Percentiles rank a stretch among this genome's conserved stretches.
Evolutionary conservation across 2,888 invertebrate species (phyloP).

Genomic region (Catocala sponsa): DNA sequence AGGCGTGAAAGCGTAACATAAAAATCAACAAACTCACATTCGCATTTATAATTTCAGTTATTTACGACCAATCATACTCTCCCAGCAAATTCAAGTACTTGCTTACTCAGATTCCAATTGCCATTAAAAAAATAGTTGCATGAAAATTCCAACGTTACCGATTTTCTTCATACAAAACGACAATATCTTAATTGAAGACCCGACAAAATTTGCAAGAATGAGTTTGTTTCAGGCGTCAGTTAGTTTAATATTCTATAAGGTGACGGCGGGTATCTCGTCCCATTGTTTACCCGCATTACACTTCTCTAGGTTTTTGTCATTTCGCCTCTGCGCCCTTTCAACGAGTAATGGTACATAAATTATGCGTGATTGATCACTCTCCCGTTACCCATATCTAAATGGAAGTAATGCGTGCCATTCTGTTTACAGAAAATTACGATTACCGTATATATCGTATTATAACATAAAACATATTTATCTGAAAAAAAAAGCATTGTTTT

Average conservation of each 20-base stretch:
- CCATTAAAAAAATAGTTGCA: too few relatives aligned
- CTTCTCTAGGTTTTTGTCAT: slow-evolving; percentile 34
- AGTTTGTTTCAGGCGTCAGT: neutral
- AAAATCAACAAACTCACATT: too few relatives aligned
- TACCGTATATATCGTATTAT: slow-evolving; percentile 39
- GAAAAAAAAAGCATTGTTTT: slow-evolving; percentile 37
- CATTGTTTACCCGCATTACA: slow-evolving; percentile 17
- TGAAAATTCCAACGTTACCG: too few relatives aligned
- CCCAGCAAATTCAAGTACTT: too few relatives aligned
- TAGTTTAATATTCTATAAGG: slow-evolving; percentile 3
- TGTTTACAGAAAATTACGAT: slow-evolving; percentile 42
- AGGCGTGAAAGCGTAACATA: too few relatives aligned
- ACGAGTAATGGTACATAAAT: slow-evolving; percentile 51
- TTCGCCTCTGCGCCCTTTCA: slow-evolving; percentile 30
- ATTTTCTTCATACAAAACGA: too few relatives aligned
- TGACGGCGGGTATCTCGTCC: neutral
- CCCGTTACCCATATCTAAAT: slow-evolving; percentile 36
- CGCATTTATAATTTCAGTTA: too few relatives aligned
- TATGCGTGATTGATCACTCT: slow-evolving; percentile 49
- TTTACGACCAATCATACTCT: too few relatives aligned
- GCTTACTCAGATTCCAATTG: too few relatives aligned
- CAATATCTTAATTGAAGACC: too few relatives aligned
- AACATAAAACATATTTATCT: slow-evolving; percentile 29
- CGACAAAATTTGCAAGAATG: neutral
- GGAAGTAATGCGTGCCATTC: slow-evolving; percentile 41